Evolutionary conservation across 2,113 vertebrate species (phyloP).

Genomic region (human (Homo sapiens)): GRCh38 chr16:78765001-78765500

Average conservation of each 20-base stretch:
- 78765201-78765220: too few species aligned
- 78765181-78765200: neutral
- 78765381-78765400: neutral
- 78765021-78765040: too few species aligned
- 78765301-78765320: neutral
- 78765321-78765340: neutral
- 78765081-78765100: too few species aligned
- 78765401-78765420: too few species aligned
- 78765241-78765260: neutral
- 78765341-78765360: neutral
- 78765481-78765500: too few species aligned
- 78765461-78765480: too few species aligned
- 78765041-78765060: neutral
- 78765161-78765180: neutral
- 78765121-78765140: neutral
- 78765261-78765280: neutral
- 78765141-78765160: too few species aligned
- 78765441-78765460: rapidly evolving
- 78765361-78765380: neutral
- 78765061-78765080: neutral
- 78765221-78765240: neutral
- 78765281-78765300: neutral
- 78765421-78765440: too few species aligned
- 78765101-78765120: neutral
- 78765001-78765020: neutral